Conservation (phyloP, 1,140 invertebrate species). For the Probaryconus sp. region DNA sequence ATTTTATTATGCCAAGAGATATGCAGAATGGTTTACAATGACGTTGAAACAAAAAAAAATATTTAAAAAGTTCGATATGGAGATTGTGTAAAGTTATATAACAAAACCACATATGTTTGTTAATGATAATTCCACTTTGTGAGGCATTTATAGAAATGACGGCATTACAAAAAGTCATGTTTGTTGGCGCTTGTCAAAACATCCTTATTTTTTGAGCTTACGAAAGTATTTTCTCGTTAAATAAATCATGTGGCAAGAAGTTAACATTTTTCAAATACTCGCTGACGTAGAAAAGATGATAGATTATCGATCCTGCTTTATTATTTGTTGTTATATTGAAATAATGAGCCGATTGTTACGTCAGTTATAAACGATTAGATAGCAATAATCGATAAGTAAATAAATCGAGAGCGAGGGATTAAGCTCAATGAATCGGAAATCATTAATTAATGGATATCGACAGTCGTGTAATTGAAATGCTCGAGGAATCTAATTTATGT, state of each 20-base stretch:
- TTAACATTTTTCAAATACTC: no score
- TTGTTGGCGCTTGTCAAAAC: no score
- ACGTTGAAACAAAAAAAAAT: constrained; percentile 19
- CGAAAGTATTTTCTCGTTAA: no score
- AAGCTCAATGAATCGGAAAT: constrained; percentile 27
- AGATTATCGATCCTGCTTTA: constrained; percentile 2
- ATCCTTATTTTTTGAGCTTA: no score
- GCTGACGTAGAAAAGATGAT: no score
- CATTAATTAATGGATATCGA: constrained; percentile 18
- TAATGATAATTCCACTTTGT: constrained; percentile 1
- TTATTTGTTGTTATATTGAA: background rate
- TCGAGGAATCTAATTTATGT: background rate
- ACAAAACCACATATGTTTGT: background rate
- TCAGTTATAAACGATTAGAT: constrained; percentile 8
- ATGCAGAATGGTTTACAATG: constrained; percentile 23
- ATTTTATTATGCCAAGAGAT: constrained; percentile 3
- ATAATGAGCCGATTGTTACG: background rate
- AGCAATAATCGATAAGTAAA: constrained; percentile 11
- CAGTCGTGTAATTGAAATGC: constrained; percentile 8
- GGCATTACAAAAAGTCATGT: no score
- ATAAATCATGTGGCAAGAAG: no score
- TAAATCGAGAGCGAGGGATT: constrained; percentile 11
- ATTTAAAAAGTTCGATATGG: background rate
- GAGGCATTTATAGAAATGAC: no score
- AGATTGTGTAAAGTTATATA: constrained; percentile 1